A percentile compares a stretch with the other conserved stretches of the same genome.
These are phyloP conservation scores for Glossophaga mutica DNA, from an alignment of 2,797 vertebrate species.

Conservation along the genomic window DNA sequence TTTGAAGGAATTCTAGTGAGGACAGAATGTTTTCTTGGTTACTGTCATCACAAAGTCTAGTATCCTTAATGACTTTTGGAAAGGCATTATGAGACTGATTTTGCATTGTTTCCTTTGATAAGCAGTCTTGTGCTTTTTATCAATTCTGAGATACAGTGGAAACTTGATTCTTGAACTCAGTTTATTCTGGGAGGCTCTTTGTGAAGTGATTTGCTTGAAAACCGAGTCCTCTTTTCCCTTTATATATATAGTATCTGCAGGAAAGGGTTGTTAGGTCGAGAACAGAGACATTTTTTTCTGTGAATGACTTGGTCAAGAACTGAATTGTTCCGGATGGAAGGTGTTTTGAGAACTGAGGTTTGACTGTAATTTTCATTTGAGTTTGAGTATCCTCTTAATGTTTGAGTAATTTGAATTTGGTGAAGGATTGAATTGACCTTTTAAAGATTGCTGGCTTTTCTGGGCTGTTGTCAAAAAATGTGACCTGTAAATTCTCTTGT, in stretches of 20 bases:
- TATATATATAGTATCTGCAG: not conserved
- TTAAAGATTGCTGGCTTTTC: not conserved
- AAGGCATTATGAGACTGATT: not conserved
- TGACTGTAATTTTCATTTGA: not conserved
- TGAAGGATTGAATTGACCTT: not conserved
- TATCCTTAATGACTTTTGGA: not conserved
- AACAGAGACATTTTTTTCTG: not conserved
- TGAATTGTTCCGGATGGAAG: not conserved
- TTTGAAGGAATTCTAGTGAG: not conserved
- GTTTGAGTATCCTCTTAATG: not conserved
- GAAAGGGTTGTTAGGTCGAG: not conserved
- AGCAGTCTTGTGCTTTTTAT: not conserved
- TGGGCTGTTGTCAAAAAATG: not conserved
- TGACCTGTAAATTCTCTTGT: not conserved
- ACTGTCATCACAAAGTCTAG: not conserved
- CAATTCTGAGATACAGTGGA: not conserved
- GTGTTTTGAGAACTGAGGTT: not conserved
- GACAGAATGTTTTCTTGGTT: not conserved
- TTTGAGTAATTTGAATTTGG: not conserved
- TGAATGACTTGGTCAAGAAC: not conserved
- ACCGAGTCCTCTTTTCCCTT: not conserved
- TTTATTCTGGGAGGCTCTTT: not conserved
- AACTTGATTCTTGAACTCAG: not conserved
- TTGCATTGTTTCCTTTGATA: not conserved
- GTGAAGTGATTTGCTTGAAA: not conserved